Evolutionary conservation across 1,140 invertebrate genomes (phyloP).

Genomic region (Ostrea denselamellosa): DNA sequence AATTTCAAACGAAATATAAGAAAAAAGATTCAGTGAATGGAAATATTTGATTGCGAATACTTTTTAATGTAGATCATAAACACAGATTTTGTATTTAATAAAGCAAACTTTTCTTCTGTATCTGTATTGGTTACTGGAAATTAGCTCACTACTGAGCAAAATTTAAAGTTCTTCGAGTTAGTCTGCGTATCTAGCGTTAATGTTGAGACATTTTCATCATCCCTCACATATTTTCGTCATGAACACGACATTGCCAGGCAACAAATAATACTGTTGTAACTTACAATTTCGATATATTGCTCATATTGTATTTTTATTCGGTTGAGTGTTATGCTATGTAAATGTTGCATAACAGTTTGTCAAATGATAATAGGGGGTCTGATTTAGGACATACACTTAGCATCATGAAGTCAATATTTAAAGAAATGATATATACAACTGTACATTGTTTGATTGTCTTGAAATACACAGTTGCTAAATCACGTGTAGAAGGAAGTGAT

Average conservation of each 20-base stretch:
- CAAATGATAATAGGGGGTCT: too few species aligned
- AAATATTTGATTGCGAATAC: too few species aligned
- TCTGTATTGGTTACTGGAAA: too few species aligned
- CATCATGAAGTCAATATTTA: background rate
- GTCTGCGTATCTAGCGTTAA: background rate
- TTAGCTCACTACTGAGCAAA: too few species aligned
- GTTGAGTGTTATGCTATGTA: background rate
- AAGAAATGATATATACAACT: background rate
- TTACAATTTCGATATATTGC: background rate
- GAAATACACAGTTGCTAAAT: background rate
- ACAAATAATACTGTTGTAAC: too few species aligned
- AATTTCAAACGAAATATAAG: too few species aligned
- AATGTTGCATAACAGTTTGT: background rate
- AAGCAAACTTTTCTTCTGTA: background rate
- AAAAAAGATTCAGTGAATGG: too few species aligned
- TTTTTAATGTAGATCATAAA: background rate
- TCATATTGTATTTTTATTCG: background rate
- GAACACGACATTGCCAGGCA: background rate
- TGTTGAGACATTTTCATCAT: background rate
- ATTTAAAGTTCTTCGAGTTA: background rate
- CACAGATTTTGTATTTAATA: background rate
- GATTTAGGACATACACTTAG: background rate
- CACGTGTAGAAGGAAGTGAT: background rate
- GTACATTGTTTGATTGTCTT: background rate
- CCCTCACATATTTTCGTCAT: background rate